phyloP scores from a whole-genome alignment of 2,888 invertebrate genomes.

The Campoplex capitator region DNA sequence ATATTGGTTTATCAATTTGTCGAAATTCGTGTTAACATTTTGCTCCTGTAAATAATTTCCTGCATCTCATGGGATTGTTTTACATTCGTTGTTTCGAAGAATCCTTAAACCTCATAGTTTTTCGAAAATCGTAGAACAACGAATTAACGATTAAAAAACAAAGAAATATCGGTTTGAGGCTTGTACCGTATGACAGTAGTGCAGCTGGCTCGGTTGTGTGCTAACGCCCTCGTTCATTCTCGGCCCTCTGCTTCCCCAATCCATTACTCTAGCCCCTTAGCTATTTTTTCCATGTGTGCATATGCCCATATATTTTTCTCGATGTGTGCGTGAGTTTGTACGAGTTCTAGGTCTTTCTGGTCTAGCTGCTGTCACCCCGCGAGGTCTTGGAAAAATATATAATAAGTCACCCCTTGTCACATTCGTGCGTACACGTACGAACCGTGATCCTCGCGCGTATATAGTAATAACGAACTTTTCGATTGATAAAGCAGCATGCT shows the following conservation, averaged over 20 bases:
- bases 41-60: too few relatives aligned
- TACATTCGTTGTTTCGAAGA: too few relatives aligned
- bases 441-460: slow-evolving; percentile 5
- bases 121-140: too few relatives aligned
- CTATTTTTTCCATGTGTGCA: slow-evolving; percentile 37
- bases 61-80: too few relatives aligned
- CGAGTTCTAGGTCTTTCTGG: slow-evolving; percentile 21
- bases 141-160: background rate
- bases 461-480: slow-evolving; percentile 23
- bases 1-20: too few relatives aligned
- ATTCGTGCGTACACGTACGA: background rate
- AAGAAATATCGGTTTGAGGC: slow-evolving; percentile 73
- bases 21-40: too few relatives aligned
- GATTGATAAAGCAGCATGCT: slow-evolving; percentile 2
- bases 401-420: slow-evolving; percentile 20
- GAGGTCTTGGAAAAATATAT: slow-evolving; percentile 54
- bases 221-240: slow-evolving; percentile 69
- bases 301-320: background rate
- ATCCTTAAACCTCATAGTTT: too few relatives aligned
- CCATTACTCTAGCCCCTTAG: slow-evolving; percentile 62
- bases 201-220: slow-evolving; percentile 81
- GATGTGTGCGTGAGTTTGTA: background rate
- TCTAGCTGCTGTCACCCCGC: slow-evolving; percentile 34
- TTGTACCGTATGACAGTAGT: slow-evolving; percentile 79
- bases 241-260: slow-evolving; percentile 57